Conservation (phyloP, 1,140 invertebrate species). For the Latrodectus geometricus region DNA sequence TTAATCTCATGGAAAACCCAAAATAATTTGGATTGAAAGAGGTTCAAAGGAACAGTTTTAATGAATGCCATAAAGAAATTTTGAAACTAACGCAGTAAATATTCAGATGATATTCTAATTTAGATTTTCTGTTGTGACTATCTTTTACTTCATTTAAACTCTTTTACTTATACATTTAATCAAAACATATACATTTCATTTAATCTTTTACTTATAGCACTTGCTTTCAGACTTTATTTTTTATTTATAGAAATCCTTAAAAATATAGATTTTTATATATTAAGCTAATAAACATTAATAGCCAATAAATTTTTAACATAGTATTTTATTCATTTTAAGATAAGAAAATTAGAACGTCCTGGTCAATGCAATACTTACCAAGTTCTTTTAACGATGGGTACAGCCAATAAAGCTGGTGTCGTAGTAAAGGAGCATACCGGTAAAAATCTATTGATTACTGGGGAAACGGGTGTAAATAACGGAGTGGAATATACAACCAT, state of each 20-base stretch:
- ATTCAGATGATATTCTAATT: not conserved
- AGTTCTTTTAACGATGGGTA: slow-evolving; percentile 48
- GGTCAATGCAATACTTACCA: slow-evolving; percentile 23
- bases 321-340: too few species aligned
- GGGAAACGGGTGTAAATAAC: slow-evolving; percentile 18
- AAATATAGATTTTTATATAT: not conserved
- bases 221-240: too few species aligned
- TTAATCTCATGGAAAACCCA: not conserved
- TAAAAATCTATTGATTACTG: slow-evolving; percentile 6
- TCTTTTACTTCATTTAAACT: too few species aligned
- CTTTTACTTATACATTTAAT: too few species aligned
- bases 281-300: too few species aligned
- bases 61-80: not conserved
- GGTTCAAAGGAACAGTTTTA: not conserved
- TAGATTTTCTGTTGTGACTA: not conserved
- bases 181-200: too few species aligned
- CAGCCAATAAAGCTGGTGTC: slow-evolving; percentile 52
- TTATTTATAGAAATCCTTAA: not conserved
- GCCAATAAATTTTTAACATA: too few species aligned
- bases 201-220: too few species aligned
- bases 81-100: not conserved
- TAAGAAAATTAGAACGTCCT: too few species aligned
- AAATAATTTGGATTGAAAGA: not conserved
- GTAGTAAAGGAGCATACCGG: slow-evolving; percentile 29
- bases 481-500: slow-evolving; percentile 53